A percentile compares a stretch with the other conserved stretches of the same genome.
These are phyloP conservation scores for Epistrophe grossulariae DNA, from an alignment of 2,888 invertebrate species.

Conservation along the genomic window DNA sequence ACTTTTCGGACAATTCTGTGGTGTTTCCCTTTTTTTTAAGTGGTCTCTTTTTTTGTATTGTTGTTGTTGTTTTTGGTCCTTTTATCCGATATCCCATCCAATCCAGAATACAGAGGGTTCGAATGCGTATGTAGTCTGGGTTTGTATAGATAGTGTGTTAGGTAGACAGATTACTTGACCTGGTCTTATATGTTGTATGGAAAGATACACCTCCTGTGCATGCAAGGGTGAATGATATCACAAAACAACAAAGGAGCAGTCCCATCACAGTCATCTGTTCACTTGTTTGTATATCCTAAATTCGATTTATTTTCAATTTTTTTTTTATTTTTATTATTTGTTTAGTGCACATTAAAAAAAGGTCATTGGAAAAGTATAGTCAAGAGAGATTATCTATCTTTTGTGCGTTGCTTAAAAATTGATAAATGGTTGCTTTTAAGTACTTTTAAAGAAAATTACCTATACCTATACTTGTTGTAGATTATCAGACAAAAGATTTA, in stretches of 20 bases:
- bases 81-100: constrained; percentile 15
- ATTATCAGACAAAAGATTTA: constrained; percentile 2
- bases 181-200: constrained; percentile 7
- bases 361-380: constrained; percentile 38
- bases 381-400: constrained; percentile 32
- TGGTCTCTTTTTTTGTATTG: constrained; percentile 42
- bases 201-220: constrained; percentile 3
- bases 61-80: constrained; percentile 44
- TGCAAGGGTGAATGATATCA: constrained; percentile 32
- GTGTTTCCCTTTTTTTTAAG: constrained; percentile 70
- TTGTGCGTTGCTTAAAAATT: constrained; percentile 50
- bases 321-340: constrained; percentile 34
- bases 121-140: constrained; percentile 13
- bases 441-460: constrained; percentile 8
- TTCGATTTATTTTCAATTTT: constrained; percentile 26
- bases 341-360: constrained; percentile 52
- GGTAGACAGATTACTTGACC: constrained; percentile 71
- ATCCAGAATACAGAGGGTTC: not conserved
- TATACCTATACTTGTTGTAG: not conserved
- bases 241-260: constrained; percentile 58
- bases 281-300: constrained; percentile 58
- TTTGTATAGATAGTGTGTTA: constrained; percentile 34
- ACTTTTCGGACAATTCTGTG: constrained; percentile 79
- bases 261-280: constrained; percentile 33
- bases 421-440: constrained; percentile 55